phyloP scores from a whole-genome alignment of 1,140 invertebrate species.

The Zaprionus africanus region DNA sequence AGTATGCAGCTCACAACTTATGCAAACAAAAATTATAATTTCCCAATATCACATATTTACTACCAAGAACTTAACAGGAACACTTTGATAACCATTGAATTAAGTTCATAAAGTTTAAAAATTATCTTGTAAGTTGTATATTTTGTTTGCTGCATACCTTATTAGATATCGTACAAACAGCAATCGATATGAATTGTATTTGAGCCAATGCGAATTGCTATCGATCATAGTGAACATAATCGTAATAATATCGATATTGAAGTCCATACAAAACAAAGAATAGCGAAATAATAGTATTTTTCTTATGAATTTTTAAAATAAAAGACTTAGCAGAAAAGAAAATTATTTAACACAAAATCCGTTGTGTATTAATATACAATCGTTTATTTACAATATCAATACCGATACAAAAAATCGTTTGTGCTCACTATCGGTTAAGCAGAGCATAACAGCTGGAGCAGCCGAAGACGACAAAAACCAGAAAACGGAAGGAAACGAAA shows the following conservation, averaged over 20 bases:
- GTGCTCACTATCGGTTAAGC: not conserved
- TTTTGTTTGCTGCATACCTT: not conserved
- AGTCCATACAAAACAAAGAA: not conserved
- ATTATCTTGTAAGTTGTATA: not conserved
- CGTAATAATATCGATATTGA: not conserved
- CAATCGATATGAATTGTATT: not conserved
- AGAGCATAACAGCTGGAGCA: conserved; percentile 39
- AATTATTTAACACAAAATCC: not conserved
- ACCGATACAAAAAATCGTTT: not conserved
- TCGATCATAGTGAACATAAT: not conserved
- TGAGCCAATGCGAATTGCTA: not conserved
- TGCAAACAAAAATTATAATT: not conserved
- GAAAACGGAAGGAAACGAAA: conserved; percentile 36
- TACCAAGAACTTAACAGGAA: not conserved
- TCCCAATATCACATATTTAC: not conserved
- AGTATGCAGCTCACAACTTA: conserved; percentile 3
- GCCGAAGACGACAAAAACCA: conserved; percentile 23
- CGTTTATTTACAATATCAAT: not conserved
- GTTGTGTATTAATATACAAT: not conserved
- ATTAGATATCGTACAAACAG: not conserved
- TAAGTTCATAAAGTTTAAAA: not conserved
- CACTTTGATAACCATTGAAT: not conserved
- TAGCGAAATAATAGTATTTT: not conserved
- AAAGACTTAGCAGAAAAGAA: not conserved
- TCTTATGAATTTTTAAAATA: not conserved